Evolutionary conservation across 2,113 vertebrate genomes (phyloP), one percentile per base, ranked within the genome.

Genomic region (Cephalopholis sonnerati): DNA sequence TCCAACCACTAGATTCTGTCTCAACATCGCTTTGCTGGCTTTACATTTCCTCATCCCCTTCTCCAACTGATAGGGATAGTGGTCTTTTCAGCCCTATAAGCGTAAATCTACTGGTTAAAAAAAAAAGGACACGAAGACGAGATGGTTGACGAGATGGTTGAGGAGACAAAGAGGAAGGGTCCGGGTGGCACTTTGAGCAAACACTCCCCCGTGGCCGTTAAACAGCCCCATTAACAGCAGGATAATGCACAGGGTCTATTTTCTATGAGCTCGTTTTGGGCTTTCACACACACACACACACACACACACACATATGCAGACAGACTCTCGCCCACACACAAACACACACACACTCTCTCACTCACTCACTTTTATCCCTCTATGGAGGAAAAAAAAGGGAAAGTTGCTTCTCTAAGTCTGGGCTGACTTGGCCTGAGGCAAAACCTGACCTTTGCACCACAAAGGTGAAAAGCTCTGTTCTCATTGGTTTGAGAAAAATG

Each of bases 381-480:
- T 24, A n/a, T 81, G 63, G 79, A 88, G 53, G 61, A 63, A 74
- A 36, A 72, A 82, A 85, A 83, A 89, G 50, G 71, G 78, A 90
- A 92, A 92, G 86, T 87, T 90, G 90, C 87, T 80, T 83, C 68
- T 91, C 74, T 89, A 71, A 84, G 87, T 87, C 90, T 74, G 84
- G 81, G 79, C 91, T 92, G 91, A 93, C 93, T 92, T 72, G 81
- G 92, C 95, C 95, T 54, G 86, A 86, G 93, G 95, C 94, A 1
- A 87, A 87, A 59, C 55, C 82, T 94, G 93, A 95, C 95, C 95
- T 94, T 93, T 94, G 92, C 87, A 88, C 93, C 87, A 83, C 88
- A 92, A 93, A 95, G 94, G 94, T 95, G 94, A 95, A 93, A 90
- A 50, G 81, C 93, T 93, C 77, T 90, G 89, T 95, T 95, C 93